Percentiles rank a stretch among this genome's conserved stretches.
Evolutionary conservation across 2,797 vertebrate species (phyloP).

Genomic region (Eulemur coronatus): DNA sequence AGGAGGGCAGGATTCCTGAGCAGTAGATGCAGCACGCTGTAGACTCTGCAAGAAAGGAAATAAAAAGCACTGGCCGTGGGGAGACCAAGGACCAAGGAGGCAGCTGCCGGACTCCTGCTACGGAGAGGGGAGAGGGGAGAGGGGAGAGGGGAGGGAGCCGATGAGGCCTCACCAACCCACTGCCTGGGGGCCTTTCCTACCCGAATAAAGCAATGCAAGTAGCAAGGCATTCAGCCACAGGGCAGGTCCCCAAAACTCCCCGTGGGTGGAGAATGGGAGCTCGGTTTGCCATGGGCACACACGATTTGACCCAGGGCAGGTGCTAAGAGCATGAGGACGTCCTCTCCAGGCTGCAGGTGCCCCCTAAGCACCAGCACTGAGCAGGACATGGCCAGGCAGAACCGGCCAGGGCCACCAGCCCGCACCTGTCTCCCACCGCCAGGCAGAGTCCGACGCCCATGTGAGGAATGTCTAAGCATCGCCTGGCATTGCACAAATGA

Average conservation of each 20-base stretch:
- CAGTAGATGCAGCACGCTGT: conserved; percentile 70
- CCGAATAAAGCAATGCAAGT: neutral
- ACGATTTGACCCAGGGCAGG: neutral
- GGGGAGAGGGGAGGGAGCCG: accelerated
- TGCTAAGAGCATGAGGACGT: accelerated
- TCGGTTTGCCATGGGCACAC: neutral
- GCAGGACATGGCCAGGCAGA: neutral
- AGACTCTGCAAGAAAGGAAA: conserved; percentile 83
- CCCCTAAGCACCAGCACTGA: accelerated
- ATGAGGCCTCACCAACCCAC: accelerated
- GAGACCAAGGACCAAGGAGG: neutral
- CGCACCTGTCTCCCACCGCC: neutral
- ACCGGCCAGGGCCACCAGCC: neutral
- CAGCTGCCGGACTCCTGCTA: accelerated
- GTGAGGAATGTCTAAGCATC: neutral
- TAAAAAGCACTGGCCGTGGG: accelerated
- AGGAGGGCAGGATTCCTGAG: conserved; percentile 90
- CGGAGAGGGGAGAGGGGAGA: accelerated
- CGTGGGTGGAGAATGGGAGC: neutral
- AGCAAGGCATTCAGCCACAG: accelerated
- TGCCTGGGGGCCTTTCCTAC: accelerated
- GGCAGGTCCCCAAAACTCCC: neutral
- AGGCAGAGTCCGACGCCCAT: accelerated
- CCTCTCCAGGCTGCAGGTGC: accelerated
- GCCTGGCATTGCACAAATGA: accelerated